Evolutionary conservation across 2,888 invertebrate genomes (phyloP).

Genomic region (Eristalis pertinax): DNA sequence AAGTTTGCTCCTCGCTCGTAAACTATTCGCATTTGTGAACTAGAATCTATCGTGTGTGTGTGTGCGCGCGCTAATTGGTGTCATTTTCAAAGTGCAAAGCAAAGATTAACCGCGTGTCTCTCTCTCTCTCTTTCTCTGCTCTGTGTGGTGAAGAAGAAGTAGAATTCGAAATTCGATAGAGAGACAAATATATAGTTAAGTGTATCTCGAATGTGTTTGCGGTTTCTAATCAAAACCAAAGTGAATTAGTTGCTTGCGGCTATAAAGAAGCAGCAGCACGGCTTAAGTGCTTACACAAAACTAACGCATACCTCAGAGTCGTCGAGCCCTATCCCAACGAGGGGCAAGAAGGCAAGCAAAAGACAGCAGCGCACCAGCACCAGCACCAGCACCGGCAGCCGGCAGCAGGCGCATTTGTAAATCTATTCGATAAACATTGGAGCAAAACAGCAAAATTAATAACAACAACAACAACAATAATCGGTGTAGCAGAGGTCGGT

Average conservation of each 20-base stretch:
- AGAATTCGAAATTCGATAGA: neutral
- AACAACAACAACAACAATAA: constrained; percentile 65
- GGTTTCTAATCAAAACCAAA: neutral
- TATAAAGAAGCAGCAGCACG: neutral
- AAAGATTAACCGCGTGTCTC: neutral
- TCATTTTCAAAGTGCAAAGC: constrained; percentile 7
- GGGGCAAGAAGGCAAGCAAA: neutral
- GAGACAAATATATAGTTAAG: neutral
- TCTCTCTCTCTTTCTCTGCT: neutral
- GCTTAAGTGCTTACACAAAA: neutral
- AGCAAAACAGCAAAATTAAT: constrained; percentile 71
- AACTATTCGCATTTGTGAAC: constrained; percentile 35
- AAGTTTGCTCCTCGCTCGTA: constrained; percentile 43
- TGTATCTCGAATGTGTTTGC: neutral
- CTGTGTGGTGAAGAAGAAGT: neutral
- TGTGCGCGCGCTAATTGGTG: constrained; percentile 25
- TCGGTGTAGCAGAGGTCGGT: constrained; percentile 69
- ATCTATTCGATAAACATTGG: constrained; percentile 61
- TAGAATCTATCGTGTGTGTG: constrained; percentile 36
- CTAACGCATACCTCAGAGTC: neutral
- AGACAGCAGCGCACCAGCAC: neutral
- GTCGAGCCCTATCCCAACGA: neutral
- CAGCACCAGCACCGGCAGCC: neutral
- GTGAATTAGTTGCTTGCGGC: neutral
- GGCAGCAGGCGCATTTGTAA: constrained; percentile 22